Conservation (phyloP, 2,797 vertebrate species). For the Clarias pachynema region DNA sequence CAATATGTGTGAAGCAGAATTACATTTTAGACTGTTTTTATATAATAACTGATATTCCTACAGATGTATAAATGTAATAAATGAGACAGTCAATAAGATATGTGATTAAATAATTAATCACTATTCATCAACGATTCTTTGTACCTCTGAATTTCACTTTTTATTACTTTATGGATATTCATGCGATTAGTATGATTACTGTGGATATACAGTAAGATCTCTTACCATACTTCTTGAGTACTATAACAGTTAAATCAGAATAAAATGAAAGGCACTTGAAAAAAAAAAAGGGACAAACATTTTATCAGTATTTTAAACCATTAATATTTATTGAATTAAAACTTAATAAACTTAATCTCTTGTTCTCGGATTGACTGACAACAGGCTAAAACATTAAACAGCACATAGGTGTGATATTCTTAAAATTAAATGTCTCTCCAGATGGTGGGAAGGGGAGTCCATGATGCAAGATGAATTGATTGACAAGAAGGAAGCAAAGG, state of each 20-base stretch:
- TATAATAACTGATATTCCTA: background rate
- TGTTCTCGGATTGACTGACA: constrained; percentile 39
- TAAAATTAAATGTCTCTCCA: constrained; percentile 41
- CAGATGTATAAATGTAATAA: background rate
- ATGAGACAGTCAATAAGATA: background rate
- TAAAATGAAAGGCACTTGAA: constrained; percentile 13
- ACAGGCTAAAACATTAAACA: constrained; percentile 36
- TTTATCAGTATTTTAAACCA: constrained; percentile 3
- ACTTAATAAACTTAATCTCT: constrained; percentile 49
- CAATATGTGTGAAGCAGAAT: constrained; percentile 40
- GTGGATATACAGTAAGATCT: background rate
- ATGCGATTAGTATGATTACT: constrained; percentile 6
- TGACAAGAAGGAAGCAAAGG: constrained; percentile 10
- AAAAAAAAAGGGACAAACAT: background rate
- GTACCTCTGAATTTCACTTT: background rate
- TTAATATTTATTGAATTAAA: constrained; percentile 32
- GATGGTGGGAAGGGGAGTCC: constrained; percentile 29
- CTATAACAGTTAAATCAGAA: background rate
- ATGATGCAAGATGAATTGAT: constrained; percentile 26
- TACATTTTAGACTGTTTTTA: background rate
- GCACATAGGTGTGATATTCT: constrained; percentile 39
- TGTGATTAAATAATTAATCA: background rate
- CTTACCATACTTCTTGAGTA: background rate
- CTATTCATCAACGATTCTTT: background rate
- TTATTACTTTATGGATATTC: constrained; percentile 2